Conservation (phyloP, 2,113 vertebrate species). For the Chlorodrepanis virens region DNA sequence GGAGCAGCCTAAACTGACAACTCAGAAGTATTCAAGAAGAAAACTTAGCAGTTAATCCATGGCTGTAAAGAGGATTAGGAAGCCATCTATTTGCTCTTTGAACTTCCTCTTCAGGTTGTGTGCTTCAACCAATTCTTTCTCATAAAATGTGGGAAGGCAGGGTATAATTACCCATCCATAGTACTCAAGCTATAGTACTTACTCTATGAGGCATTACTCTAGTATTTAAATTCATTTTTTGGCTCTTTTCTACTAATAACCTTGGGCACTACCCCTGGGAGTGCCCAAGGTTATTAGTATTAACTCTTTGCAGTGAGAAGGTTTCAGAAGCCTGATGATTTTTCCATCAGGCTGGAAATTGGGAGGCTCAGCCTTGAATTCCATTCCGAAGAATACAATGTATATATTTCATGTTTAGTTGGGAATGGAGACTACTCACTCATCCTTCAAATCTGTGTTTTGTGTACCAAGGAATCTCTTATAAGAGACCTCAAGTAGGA, state of each 20-base stretch:
- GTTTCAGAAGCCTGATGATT: not conserved
- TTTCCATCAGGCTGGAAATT: not conserved
- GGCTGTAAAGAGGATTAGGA: not conserved
- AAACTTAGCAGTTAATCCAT: not conserved
- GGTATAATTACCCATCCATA: not conserved
- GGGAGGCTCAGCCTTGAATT: not conserved
- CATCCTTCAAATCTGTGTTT: not conserved
- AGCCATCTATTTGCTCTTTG: not conserved
- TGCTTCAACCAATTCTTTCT: not conserved
- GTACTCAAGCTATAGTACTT: not conserved
- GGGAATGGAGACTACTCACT: not conserved
- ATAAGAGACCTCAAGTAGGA: not conserved
- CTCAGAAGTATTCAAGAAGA: not conserved
- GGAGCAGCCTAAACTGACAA: not conserved
- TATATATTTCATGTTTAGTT: not conserved
- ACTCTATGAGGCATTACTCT: not conserved
- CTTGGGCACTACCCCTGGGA: not conserved
- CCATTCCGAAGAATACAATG: accelerated
- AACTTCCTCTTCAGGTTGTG: not conserved
- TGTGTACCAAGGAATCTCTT: not conserved
- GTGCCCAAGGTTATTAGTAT: not conserved
- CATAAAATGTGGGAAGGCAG: not conserved
- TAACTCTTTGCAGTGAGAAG: not conserved
- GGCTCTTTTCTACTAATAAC: not conserved
- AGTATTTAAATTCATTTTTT: not conserved